Conservation (phyloP, 2,113 vertebrate species). For the Erythrocercus mccallii region DNA sequence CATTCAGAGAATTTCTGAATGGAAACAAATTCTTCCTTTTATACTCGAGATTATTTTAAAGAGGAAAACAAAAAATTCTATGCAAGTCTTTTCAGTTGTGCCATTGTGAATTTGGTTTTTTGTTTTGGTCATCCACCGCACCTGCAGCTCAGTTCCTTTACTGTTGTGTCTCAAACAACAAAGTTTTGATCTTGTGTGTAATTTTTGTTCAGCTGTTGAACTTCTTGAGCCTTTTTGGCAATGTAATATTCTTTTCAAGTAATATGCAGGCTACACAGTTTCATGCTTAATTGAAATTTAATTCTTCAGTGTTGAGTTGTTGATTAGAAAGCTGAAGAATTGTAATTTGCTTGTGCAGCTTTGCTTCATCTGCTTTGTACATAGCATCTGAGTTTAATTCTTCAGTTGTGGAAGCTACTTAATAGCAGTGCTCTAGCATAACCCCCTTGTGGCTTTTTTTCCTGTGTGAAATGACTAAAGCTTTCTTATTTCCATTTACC, state of each 20-base stretch:
- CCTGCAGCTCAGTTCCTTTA: conserved; percentile 26
- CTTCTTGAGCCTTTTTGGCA: conserved; percentile 2
- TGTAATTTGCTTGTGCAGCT: conserved; percentile 59
- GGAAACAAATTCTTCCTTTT: conserved; percentile 26
- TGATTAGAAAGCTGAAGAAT: conserved; percentile 69
- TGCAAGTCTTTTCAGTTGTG: conserved; percentile 37
- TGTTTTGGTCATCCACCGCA: not conserved
- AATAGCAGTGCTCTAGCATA: conserved; percentile 69
- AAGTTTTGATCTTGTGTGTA: conserved; percentile 43
- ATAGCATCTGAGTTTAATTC: conserved; percentile 61
- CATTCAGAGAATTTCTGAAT: conserved; percentile 32
- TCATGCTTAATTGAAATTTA: conserved; percentile 53
- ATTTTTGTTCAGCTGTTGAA: conserved; percentile 57
- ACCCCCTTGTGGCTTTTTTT: conserved; percentile 58
- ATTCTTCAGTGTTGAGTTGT: conserved; percentile 49
- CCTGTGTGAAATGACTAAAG: conserved; percentile 78
- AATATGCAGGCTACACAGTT: not conserved
- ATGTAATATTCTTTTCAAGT: not conserved
- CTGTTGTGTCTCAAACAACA: conserved; percentile 41
- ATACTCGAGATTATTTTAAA: not conserved
- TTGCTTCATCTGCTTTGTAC: conserved; percentile 73
- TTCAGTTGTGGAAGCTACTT: conserved; percentile 58
- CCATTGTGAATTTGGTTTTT: conserved; percentile 28
- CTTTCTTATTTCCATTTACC: conserved; percentile 81
- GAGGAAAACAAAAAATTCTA: not conserved